Percentiles rank a stretch among this genome's conserved stretches.
phyloP scores from a whole-genome alignment of 2,888 invertebrate species.

The Melieria picta region DNA sequence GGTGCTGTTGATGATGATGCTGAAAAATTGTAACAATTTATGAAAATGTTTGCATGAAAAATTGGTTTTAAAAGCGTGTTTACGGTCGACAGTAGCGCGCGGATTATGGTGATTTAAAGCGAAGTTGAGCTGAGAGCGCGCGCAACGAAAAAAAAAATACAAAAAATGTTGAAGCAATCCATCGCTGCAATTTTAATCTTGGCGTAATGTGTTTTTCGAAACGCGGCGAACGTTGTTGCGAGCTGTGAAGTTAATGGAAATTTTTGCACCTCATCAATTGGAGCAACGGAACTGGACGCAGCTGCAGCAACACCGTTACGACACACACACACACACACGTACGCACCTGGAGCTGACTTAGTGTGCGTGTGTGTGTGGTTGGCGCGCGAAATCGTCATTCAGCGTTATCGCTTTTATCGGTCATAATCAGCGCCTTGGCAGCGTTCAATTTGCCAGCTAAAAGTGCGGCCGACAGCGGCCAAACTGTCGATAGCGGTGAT shows the following conservation, averaged over 20 bases:
- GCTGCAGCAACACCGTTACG: not conserved
- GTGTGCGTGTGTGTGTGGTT: not conserved
- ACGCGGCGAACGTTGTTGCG: constrained; percentile 16
- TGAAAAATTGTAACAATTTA: constrained; percentile 31
- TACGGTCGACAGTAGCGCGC: constrained; percentile 15
- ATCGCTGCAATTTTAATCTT: constrained; percentile 16
- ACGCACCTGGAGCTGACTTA: not conserved
- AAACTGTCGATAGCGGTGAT: constrained; percentile 28
- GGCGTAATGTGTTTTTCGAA: not conserved
- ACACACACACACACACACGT: not conserved
- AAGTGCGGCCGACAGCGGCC: not conserved
- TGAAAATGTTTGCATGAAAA: constrained; percentile 26
- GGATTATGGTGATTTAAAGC: constrained; percentile 31
- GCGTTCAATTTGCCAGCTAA: not conserved
- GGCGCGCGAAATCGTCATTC: no score
- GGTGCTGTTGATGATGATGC: constrained; percentile 14
- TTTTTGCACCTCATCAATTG: constrained; percentile 34
- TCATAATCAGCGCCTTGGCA: not conserved
- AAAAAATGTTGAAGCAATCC: not conserved
- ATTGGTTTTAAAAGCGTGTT: constrained; percentile 26
- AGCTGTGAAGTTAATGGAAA: constrained; percentile 30
- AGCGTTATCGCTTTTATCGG: not conserved
- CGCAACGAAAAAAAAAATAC: not conserved
- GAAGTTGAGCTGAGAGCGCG: not conserved
- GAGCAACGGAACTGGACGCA: constrained; percentile 4